Percentiles rank a stretch among this genome's conserved stretches.
These are phyloP conservation scores for Tolypeutes matacus DNA, from an alignment of 2,797 vertebrate species.

Conservation along the genomic window DNA sequence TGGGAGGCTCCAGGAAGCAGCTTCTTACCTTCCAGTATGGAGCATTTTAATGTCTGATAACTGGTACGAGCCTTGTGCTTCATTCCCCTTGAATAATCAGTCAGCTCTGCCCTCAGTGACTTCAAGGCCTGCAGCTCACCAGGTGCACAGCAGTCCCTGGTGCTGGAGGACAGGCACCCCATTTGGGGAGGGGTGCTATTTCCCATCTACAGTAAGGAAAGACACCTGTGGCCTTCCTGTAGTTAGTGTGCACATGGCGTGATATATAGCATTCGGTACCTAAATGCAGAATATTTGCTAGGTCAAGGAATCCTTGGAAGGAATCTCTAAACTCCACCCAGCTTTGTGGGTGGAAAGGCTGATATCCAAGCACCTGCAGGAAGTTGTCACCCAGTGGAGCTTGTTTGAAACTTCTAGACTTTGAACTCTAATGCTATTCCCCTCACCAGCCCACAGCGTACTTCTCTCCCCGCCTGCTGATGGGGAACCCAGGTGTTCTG, in stretches of 20 bases:
- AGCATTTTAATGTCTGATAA: not conserved
- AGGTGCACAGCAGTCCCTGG: accelerated
- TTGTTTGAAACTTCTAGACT: not conserved
- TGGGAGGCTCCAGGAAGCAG: not conserved
- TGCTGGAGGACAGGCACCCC: not conserved
- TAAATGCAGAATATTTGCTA: not conserved
- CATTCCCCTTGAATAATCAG: not conserved
- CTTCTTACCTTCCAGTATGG: not conserved
- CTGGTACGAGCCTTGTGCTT: not conserved
- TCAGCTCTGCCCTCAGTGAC: not conserved
- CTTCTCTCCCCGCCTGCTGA: not conserved
- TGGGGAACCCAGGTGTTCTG: not conserved
- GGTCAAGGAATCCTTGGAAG: no score
- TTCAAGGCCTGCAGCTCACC: not conserved
- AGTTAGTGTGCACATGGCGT: not conserved
- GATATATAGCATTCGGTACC: not conserved
- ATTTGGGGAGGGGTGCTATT: not conserved
- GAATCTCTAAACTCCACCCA: not conserved
- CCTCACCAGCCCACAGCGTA: not conserved
- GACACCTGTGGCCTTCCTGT: not conserved
- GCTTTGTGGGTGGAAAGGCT: not conserved
- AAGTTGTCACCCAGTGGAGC: not conserved
- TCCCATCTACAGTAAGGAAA: accelerated
- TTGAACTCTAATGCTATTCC: not conserved
- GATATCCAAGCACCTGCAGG: accelerated